Evolutionary conservation across 2,888 invertebrate species (phyloP), one percentile per base, ranked within the genome.

Genomic region (Junonia oenone): DNA sequence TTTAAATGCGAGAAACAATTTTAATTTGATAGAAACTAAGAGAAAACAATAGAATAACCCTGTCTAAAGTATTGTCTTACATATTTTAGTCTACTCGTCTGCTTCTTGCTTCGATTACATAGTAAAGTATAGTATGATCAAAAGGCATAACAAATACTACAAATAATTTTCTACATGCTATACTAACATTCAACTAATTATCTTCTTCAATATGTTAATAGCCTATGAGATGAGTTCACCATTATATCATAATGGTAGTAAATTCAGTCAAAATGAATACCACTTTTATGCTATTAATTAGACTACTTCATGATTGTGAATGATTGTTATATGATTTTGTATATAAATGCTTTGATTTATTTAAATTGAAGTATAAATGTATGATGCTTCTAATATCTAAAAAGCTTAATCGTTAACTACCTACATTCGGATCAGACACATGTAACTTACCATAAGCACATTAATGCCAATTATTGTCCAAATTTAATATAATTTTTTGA

Each of bases 401-500:
- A 74, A 87, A 86, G 83, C 83, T 75, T 69, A 71, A 67, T 81
- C 76, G 73, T 76, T 73, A 78, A 81, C 75, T 61, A 83, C 86
- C 87, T 85, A 85, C 66, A 69, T 78, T 76, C 76, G 70, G 68
- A 72, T 75, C 73, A 73, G 74, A 76, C 68, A 76, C 68, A 81
- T 78, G 78, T 76, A 81, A 90, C 89, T 90, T 90, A 90, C 89
- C 89, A 83, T 83, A 75, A 64, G 71, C 76, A 74, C 77, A 81
- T 72, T 71, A 83, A 83, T 79, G 80, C 72, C 80, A 78, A 82
- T 77, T 80, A 78, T 69, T 72, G 79, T 83, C 84, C 81, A 78
- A 83, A 74, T 75, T 73, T 69, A 68, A 69, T 72, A 69, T 65
- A 65, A 68, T 71, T 65, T 33, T 66, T 71, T 51, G 59, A 77